Percentiles rank a stretch among this genome's conserved stretches.
phyloP scores from a whole-genome alignment of 1,140 invertebrate genomes.

The Drosophila melanogaster region DNA sequence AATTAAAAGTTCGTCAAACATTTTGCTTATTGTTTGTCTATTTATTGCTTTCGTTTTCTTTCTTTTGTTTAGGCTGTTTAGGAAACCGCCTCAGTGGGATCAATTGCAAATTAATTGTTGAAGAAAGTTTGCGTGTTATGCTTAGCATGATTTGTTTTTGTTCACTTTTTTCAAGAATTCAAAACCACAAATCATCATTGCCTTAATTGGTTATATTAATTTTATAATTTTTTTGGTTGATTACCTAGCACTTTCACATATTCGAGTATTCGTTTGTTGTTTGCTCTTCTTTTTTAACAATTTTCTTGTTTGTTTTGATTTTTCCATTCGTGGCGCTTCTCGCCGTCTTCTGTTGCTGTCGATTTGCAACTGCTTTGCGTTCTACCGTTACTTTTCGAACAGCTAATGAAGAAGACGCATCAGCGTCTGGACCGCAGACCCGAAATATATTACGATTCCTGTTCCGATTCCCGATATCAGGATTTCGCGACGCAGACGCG shows the following conservation, averaged over 20 bases:
- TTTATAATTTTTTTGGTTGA: not conserved
- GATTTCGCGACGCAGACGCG: conserved; percentile 43
- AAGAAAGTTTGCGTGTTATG: not conserved
- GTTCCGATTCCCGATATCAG: conserved; percentile 36
- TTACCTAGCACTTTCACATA: conserved; percentile 20
- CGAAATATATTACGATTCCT: conserved; percentile 36
- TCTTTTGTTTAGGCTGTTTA: not conserved
- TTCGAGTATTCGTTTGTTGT: conserved; percentile 33
- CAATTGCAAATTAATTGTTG: not conserved
- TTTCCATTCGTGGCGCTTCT: conserved; percentile 12
- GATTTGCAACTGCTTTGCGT: conserved; percentile 20
- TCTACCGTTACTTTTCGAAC: conserved; percentile 21
- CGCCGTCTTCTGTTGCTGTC: conserved; percentile 37
- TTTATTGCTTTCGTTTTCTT: not conserved
- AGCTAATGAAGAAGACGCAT: conserved; percentile 15
- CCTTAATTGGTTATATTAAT: not conserved
- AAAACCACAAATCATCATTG: not conserved
- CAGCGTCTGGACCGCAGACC: conserved; percentile 16
- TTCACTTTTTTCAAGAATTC: not conserved
- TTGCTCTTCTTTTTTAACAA: not conserved
- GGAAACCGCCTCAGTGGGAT: not conserved
- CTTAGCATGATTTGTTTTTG: not conserved
- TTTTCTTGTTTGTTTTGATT: conserved; percentile 10
- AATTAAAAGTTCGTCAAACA: not conserved
- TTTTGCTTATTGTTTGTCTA: conserved; percentile 1